Evolutionary conservation across 37 sponge, comb jelly and placozoan genomes (phyloP).

Genomic region (Petrosia ficiformis): DNA sequence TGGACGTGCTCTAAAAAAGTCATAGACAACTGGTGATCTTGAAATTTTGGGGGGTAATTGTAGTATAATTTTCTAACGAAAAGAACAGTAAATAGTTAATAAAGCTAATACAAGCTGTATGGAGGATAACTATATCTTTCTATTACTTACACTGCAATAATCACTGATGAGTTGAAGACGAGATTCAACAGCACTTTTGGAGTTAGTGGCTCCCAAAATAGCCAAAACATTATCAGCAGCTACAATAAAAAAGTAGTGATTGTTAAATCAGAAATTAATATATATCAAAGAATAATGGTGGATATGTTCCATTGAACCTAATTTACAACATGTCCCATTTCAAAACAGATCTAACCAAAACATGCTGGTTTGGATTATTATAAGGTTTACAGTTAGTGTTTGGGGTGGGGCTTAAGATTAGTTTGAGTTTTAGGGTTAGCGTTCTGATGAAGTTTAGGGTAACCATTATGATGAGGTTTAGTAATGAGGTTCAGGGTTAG

Average conservation of each 20-base stretch:
- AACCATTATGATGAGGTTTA: too few relatives aligned
- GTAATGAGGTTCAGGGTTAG: too few relatives aligned
- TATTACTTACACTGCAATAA: slow-evolving; percentile 47
- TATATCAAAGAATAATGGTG: too few relatives aligned
- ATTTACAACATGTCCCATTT: too few relatives aligned
- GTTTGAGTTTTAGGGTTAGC: too few relatives aligned
- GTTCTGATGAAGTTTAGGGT: too few relatives aligned
- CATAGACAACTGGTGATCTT: slow-evolving; percentile 15
- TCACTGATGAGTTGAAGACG: slow-evolving; percentile 41
- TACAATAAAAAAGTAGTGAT: not conserved
- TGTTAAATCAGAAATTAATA: too few relatives aligned
- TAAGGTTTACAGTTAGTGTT: too few relatives aligned
- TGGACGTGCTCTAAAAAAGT: slow-evolving; percentile 45
- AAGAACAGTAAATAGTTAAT: not conserved
- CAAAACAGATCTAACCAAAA: not conserved
- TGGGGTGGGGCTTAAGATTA: too few relatives aligned
- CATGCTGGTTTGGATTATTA: too few relatives aligned
- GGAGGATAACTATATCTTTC: not conserved
- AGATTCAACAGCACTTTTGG: slow-evolving; percentile 30
- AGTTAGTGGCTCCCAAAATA: slow-evolving; percentile 44
- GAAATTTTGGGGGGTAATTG: slow-evolving; percentile 23
- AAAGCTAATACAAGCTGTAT: too few relatives aligned
- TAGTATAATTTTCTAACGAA: slow-evolving; percentile 24
- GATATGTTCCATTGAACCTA: too few relatives aligned
- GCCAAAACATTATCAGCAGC: slow-evolving; percentile 37